Percentiles rank a stretch among this genome's conserved stretches.
Conservation (phyloP, 1,140 invertebrate species). For the Diorhabda carinulata region DNA sequence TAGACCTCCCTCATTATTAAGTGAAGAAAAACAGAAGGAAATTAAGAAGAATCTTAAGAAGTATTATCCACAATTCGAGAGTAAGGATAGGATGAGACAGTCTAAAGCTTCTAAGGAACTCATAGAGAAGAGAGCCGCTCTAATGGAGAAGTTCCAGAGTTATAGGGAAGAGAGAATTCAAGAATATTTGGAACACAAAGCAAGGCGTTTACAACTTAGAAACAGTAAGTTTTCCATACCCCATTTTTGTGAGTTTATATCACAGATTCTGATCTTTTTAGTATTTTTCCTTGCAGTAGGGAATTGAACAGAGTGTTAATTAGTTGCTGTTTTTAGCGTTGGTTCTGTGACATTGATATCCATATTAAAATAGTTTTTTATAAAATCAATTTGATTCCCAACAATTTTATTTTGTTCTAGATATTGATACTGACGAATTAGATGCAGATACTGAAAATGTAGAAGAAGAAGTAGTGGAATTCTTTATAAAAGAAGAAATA, state of each 20-base stretch:
- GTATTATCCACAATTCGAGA: constrained; percentile 93
- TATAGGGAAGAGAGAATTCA: constrained; percentile 70
- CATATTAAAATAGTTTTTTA: background rate
- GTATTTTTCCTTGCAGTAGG: no score
- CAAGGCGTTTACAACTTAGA: constrained; percentile 76
- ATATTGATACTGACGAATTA: constrained; percentile 88
- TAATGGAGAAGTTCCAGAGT: constrained; percentile 85
- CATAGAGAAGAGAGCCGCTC: constrained; percentile 85
- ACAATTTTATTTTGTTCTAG: constrained; percentile 54
- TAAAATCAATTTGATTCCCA: background rate
- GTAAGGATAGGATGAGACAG: constrained; percentile 89
- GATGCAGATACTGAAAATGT: constrained; percentile 81
- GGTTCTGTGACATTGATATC: background rate
- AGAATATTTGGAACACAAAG: constrained; percentile 74
- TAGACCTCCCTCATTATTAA: constrained; percentile 79
- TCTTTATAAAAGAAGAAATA: constrained; percentile 95
- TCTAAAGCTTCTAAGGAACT: constrained; percentile 95
- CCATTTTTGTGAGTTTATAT: background rate
- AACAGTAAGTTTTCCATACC: constrained; percentile 66
- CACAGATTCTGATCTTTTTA: no score
- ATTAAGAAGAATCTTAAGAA: constrained; percentile 98
- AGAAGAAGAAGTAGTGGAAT: constrained; percentile 94
- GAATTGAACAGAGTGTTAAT: no score
- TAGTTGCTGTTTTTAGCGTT: background rate
- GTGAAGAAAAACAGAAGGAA: constrained; percentile 80